Percentiles rank a stretch among this genome's conserved stretches.
phyloP scores from a whole-genome alignment of 2,888 invertebrate species.

The Sericinus montela region DNA sequence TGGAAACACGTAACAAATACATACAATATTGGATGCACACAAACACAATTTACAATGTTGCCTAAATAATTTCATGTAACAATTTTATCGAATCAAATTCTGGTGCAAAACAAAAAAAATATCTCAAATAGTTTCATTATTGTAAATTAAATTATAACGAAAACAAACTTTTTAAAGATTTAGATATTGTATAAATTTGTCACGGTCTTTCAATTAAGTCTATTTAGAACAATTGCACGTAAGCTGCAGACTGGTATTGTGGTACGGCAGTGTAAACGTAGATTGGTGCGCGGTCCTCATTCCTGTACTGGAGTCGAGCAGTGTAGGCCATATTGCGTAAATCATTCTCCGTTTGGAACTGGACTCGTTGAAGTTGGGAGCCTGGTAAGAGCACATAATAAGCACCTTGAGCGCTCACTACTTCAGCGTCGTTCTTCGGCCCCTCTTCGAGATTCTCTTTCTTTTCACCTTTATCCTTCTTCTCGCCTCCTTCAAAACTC shows the following conservation, averaged over 20 bases:
- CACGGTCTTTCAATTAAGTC: background rate
- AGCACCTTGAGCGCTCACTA: conserved; percentile 69
- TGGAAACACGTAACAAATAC: too few relatives aligned
- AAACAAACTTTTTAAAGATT: too few relatives aligned
- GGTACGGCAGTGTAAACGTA: conserved; percentile 78
- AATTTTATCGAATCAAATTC: too few relatives aligned
- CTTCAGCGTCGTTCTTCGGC: conserved; percentile 49
- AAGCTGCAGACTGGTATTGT: conserved; percentile 51
- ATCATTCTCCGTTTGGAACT: conserved; percentile 76
- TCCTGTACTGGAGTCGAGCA: conserved; percentile 81
- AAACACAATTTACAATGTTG: too few relatives aligned
- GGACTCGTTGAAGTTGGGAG: conserved; percentile 81
- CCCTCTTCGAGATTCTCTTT: conserved; percentile 41
- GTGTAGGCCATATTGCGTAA: conserved; percentile 81
- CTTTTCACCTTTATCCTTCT: conserved; percentile 31
- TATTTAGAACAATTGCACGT: conserved; percentile 46
- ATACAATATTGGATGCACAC: too few relatives aligned
- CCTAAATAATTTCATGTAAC: too few relatives aligned
- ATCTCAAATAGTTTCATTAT: too few relatives aligned
- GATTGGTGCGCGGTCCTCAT: conserved; percentile 81
- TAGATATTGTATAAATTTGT: background rate
- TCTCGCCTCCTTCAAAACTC: conserved; percentile 21
- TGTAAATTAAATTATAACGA: too few relatives aligned
- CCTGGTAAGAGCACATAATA: conserved; percentile 83
- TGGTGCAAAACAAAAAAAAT: too few relatives aligned